These are phyloP conservation scores for Zeus faber DNA, from an alignment of 2,113 vertebrate genomes.

Conservation along the genomic window DNA sequence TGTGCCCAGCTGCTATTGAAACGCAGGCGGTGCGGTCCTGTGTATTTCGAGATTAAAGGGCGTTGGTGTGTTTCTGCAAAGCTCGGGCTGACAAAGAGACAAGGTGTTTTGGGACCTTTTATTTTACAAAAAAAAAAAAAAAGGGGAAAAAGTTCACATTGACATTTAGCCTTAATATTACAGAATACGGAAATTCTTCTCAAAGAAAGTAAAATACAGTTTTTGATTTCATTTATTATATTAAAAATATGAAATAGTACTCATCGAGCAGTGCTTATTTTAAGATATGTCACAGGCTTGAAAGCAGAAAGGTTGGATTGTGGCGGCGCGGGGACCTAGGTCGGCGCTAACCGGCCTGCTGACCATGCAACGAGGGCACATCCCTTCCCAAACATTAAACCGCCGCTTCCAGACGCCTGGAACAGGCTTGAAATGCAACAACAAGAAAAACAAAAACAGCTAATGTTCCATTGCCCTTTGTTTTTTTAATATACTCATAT, in stretches of 20 bases:
- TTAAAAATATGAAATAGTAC: slow-evolving; percentile 81
- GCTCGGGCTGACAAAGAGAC: slow-evolving; percentile 2
- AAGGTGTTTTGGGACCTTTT: slow-evolving; percentile 66
- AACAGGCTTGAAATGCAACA: slow-evolving; percentile 67
- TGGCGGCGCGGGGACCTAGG: slow-evolving; percentile 44
- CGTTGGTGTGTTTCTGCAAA: too few relatives aligned
- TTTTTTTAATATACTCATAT: too few relatives aligned
- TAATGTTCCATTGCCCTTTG: slow-evolving; percentile 44
- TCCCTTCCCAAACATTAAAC: slow-evolving; percentile 63
- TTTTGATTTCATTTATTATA: slow-evolving; percentile 73
- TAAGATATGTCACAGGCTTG: slow-evolving; percentile 68
- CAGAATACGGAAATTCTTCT: slow-evolving; percentile 74
- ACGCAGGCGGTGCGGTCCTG: too few relatives aligned
- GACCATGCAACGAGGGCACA: slow-evolving; percentile 76
- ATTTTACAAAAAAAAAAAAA: slow-evolving; percentile 75
- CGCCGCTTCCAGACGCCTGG: slow-evolving; percentile 62
- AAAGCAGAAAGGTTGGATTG: slow-evolving; percentile 66
- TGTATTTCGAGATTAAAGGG: too few relatives aligned
- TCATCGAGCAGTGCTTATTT: slow-evolving; percentile 75
- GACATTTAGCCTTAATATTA: slow-evolving; percentile 75
- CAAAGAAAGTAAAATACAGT: slow-evolving; percentile 74
- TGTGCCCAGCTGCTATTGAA: too few relatives aligned
- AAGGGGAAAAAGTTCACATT: slow-evolving; percentile 69
- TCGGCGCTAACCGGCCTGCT: slow-evolving; percentile 63
- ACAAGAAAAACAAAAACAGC: slow-evolving; percentile 40